Evolutionary conservation across 2,113 vertebrate genomes (phyloP).

Genomic region (Centropus unirufus): DNA sequence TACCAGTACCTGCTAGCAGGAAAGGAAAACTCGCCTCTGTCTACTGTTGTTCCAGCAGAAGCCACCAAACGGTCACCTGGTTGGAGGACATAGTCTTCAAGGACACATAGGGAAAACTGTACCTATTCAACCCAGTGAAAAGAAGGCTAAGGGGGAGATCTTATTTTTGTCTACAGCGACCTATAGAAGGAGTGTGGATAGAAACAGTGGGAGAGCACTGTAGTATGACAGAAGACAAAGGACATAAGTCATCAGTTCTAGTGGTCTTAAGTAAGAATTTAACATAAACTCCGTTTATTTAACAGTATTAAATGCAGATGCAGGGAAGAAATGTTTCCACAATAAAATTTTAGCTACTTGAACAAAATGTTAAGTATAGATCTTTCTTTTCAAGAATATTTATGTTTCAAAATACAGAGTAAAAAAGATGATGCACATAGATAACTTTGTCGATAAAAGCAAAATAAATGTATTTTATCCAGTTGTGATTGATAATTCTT

Average conservation of each 20-base stretch:
- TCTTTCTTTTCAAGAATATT: background rate
- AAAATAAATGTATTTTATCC: background rate
- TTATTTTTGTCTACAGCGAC: background rate
- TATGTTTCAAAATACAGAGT: background rate
- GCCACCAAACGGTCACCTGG: accelerated
- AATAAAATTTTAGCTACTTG: background rate
- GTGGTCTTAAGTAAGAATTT: background rate
- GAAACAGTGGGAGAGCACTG: background rate
- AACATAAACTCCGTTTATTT: background rate
- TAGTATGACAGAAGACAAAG: accelerated
- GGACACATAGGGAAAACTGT: background rate
- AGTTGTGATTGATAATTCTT: background rate
- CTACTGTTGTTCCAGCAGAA: background rate
- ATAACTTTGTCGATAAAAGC: background rate
- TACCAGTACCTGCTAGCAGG: background rate
- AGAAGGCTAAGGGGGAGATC: background rate
- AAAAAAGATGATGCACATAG: accelerated
- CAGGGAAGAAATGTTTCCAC: background rate
- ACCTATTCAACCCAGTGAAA: background rate
- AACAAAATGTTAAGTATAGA: background rate
- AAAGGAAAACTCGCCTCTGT: background rate
- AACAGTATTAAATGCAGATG: background rate
- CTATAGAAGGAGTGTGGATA: background rate
- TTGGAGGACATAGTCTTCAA: background rate
- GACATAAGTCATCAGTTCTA: background rate